Percentiles rank a stretch among this genome's conserved stretches.
Conservation (phyloP, 2,113 vertebrate species). For the Butorides virescens region DNA sequence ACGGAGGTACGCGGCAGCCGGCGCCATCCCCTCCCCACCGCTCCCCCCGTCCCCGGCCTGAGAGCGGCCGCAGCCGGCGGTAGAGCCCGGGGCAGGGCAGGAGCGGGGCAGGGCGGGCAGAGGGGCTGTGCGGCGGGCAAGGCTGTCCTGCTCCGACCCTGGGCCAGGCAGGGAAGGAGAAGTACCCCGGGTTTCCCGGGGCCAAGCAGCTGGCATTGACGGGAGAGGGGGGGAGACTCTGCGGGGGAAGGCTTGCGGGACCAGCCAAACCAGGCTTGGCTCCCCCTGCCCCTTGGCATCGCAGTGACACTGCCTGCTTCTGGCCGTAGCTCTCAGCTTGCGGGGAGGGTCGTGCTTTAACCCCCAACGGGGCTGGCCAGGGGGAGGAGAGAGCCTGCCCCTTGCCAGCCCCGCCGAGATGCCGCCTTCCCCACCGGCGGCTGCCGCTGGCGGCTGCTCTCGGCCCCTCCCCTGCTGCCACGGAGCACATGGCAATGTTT, state of each 20-base stretch:
- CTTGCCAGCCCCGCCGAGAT: neutral
- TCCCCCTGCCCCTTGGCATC: neutral
- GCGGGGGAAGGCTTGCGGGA: neutral
- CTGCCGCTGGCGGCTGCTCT: neutral
- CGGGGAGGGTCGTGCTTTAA: neutral
- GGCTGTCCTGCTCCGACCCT: neutral
- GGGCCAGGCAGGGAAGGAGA: neutral
- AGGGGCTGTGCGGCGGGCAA: neutral
- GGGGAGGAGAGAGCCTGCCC: neutral
- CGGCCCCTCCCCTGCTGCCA: neutral
- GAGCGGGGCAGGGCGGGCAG: neutral
- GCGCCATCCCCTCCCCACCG: no score
- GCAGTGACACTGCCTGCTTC: neutral
- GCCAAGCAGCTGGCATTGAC: neutral
- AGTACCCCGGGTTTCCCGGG: neutral
- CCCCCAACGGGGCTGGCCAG: neutral
- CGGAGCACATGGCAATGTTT: conserved; percentile 42
- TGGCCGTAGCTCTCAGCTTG: neutral
- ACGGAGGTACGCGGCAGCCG: neutral
- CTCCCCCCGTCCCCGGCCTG: no score
- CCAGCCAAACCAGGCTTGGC: no score
- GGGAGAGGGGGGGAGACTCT: neutral
- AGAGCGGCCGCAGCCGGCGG: no score
- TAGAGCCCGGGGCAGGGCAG: neutral
- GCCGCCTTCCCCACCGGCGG: neutral